These are phyloP conservation scores for Ictalurus punctatus DNA, from an alignment of 2,113 vertebrate species.

Conservation along the genomic window DNA sequence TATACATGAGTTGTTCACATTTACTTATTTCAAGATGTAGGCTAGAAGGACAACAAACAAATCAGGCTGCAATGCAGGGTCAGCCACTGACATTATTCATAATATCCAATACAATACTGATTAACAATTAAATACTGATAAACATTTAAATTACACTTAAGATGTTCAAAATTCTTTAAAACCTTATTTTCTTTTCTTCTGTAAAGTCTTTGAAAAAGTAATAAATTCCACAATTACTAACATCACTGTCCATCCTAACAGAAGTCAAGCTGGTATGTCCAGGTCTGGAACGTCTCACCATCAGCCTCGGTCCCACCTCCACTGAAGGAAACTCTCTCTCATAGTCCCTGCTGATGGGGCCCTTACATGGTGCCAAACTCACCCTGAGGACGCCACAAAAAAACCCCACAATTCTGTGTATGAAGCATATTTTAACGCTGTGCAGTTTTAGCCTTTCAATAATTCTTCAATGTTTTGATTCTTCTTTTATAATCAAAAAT, in stretches of 20 bases:
- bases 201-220: not conserved
- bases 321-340: slow-evolving; percentile 73
- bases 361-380: slow-evolving; percentile 55
- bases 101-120: not conserved
- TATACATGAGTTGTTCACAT: not conserved
- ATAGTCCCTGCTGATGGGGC: slow-evolving; percentile 74
- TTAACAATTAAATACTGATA: not conserved
- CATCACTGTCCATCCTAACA: slow-evolving; percentile 72
- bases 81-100: not conserved
- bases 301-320: slow-evolving; percentile 56
- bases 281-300: slow-evolving; percentile 33
- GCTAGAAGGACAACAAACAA: not conserved
- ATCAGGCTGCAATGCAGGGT: not conserved
- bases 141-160: not conserved
- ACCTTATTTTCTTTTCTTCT: not conserved
- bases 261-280: slow-evolving; percentile 55
- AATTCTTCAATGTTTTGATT: slow-evolving; percentile 7
- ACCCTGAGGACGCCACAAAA: slow-evolving; percentile 11
- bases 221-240: slow-evolving; percentile 50
- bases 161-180: not conserved
- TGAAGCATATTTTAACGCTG: not conserved
- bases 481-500: not conserved
- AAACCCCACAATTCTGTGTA: not conserved
- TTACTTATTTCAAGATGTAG: not conserved
- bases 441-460: not conserved